Conservation (phyloP, 2,888 invertebrate genomes). For the Plebejus melissa region DNA sequence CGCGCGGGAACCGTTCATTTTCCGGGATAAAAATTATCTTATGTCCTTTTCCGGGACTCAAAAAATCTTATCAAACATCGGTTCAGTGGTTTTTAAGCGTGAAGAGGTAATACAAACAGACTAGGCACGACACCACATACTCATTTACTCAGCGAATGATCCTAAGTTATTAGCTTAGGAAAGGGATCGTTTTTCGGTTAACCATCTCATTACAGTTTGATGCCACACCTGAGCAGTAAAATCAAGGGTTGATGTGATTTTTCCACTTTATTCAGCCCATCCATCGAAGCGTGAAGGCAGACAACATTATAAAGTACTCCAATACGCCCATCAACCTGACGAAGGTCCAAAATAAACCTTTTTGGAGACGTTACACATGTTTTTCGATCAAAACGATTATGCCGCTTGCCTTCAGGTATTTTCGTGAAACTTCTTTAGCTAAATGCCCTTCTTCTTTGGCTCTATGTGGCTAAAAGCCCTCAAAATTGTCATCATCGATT, state of each 20-base stretch:
- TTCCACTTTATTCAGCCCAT: background rate
- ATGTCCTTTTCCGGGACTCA: too few species aligned
- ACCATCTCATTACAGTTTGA: background rate
- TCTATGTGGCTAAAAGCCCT: too few species aligned
- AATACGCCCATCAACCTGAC: background rate
- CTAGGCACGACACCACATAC: too few species aligned
- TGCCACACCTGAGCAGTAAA: background rate
- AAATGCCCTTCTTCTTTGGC: too few species aligned
- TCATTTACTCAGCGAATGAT: background rate
- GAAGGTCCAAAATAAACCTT: background rate
- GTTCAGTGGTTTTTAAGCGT: too few species aligned
- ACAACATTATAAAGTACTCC: slow-evolving; percentile 1
- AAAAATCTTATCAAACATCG: too few species aligned
- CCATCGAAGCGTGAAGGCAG: background rate
- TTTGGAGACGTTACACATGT: background rate
- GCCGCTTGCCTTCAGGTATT: too few species aligned
- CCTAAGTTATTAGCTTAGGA: background rate
- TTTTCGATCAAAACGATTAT: background rate
- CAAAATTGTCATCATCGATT: too few species aligned
- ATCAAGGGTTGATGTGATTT: slow-evolving; percentile 12
- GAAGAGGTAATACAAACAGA: too few species aligned
- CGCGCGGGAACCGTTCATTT: too few species aligned
- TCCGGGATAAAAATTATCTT: too few species aligned
- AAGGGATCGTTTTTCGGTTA: background rate
- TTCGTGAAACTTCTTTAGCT: too few species aligned